Evolutionary conservation across 2,888 invertebrate species (phyloP), one percentile per base, ranked within the genome.

Genomic region (Drosophila kanekoi): DNA sequence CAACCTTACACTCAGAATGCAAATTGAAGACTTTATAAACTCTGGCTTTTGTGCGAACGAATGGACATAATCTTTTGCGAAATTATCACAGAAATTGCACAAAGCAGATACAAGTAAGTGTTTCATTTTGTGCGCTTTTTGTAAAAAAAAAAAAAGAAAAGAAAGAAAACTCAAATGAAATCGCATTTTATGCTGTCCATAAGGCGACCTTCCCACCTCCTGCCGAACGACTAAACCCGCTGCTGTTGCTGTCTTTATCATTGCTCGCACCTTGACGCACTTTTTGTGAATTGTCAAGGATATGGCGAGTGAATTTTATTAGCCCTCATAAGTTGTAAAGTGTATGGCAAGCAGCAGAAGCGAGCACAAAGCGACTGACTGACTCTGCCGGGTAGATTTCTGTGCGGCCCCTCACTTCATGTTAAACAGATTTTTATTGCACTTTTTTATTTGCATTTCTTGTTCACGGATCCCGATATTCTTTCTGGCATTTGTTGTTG

Each of bases 391-490:
- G 28, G 43, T 57, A 61, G 60, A 59, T 62, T 77, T 64, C 72
- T 52, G 60, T 63, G 52, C 68, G 73, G 64, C 45, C 52, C 62
- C 63, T 44, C 75, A 70, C 80, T 80, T 80, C 88, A 77, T 84
- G 87, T 89, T 84, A 75, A 85, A 89, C 82, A 89, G 89, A 87
- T 85, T 89, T 85, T 85, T 85, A 89, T 85, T 89, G 87, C 79
- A 89, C 58, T 81, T 89, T 80, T 80, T 81, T 79, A 79, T 81
- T 79, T 81, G 71, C 81, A 74, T 79, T 66, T 72, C 62, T 71
- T 61, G 52, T 52, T 48, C 71, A 49, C 43, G 44, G 43, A 48
- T 54, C 47, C 18, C 69, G 52, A 61, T 73, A 70, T 65, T 54
- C 45, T 37, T 54, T 47, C 35, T 44, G 14, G 59, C 62, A 70